phyloP scores from a whole-genome alignment of 2,797 vertebrate genomes.

The Enteromius afrohamiltoni region DNA sequence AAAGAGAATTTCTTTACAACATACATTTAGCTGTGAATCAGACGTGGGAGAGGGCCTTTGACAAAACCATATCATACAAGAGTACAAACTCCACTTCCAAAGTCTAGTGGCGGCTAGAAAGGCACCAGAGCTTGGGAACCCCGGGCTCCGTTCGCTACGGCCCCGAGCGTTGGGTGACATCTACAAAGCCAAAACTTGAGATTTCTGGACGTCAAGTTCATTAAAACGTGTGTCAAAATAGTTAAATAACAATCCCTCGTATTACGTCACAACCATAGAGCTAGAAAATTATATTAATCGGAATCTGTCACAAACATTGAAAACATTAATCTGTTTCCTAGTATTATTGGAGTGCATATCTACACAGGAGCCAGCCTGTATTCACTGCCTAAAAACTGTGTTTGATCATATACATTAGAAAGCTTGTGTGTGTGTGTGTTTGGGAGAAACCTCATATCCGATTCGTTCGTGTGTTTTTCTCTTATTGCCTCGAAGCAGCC shows the following conservation, averaged over 20 bases:
- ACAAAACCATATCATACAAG: slow-evolving; percentile 97
- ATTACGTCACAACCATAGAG: slow-evolving; percentile 71
- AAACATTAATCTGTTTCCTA: slow-evolving; percentile 68
- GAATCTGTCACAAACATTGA: slow-evolving; percentile 74
- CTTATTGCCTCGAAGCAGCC: slow-evolving; percentile 71
- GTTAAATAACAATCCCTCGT: slow-evolving; percentile 75
- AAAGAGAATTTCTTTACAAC: slow-evolving; percentile 91
- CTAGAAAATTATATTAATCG: slow-evolving; percentile 79
- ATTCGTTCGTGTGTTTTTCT: slow-evolving; percentile 44
- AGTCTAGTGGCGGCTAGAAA: slow-evolving; percentile 91
- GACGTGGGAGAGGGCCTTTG: slow-evolving; percentile 93
- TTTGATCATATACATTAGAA: slow-evolving; percentile 61
- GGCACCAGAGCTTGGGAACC: slow-evolving; percentile 86
- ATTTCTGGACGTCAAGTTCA: slow-evolving; percentile 71
- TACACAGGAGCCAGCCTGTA: slow-evolving; percentile 90
- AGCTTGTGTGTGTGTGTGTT: slow-evolving; percentile 38
- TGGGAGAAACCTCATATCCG: slow-evolving; percentile 21
- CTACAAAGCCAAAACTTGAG: slow-evolving; percentile 75
- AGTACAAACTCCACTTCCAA: slow-evolving; percentile 83
- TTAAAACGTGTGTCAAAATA: slow-evolving; percentile 75
- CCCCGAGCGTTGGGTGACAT: slow-evolving; percentile 52
- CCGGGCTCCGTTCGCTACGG: slow-evolving; percentile 42
- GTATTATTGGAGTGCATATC: slow-evolving; percentile 72
- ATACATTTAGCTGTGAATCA: slow-evolving; percentile 94
- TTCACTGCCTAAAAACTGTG: slow-evolving; percentile 67